Conservation (phyloP, 2,113 vertebrate species). For the Macquaria ambigua region DNA sequence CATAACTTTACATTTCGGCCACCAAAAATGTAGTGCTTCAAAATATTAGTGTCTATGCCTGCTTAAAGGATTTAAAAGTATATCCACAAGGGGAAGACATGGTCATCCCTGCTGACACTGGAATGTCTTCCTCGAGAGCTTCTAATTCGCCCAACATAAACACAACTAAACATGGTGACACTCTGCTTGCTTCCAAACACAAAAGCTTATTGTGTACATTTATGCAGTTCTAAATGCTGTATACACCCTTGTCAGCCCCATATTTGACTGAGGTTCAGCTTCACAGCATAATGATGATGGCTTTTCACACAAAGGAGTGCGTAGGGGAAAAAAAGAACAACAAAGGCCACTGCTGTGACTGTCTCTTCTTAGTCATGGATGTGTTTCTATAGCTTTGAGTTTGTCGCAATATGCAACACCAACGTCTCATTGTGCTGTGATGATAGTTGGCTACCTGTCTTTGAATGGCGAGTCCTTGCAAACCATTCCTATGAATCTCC, state of each 20-base stretch:
- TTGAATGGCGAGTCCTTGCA: conserved; percentile 36
- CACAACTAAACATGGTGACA: not conserved
- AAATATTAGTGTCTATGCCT: too few species aligned
- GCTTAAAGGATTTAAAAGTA: not conserved
- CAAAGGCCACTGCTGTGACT: conserved; percentile 23
- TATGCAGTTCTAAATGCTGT: not conserved
- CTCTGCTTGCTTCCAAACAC: not conserved
- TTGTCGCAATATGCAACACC: conserved; percentile 24
- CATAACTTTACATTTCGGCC: too few species aligned
- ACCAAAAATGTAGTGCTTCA: too few species aligned
- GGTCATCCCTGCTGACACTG: not conserved
- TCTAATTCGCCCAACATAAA: not conserved
- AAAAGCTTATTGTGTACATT: conserved; percentile 12
- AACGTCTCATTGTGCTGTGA: conserved; percentile 20
- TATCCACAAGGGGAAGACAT: not conserved
- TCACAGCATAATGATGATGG: conserved; percentile 16
- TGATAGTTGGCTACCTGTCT: conserved; percentile 44
- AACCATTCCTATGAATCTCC: conserved; percentile 43
- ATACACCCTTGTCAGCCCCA: not conserved
- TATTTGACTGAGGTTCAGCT: conserved; percentile 2
- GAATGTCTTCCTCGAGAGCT: not conserved
- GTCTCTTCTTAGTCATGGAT: not conserved
- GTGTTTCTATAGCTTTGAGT: conserved; percentile 8
- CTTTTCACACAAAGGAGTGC: not conserved
- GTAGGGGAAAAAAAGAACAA: not conserved